A percentile compares a stretch with the other conserved stretches of the same genome.
Evolutionary conservation across 2,888 invertebrate genomes (phyloP).

Genomic region (Drosophila picticornis): DNA sequence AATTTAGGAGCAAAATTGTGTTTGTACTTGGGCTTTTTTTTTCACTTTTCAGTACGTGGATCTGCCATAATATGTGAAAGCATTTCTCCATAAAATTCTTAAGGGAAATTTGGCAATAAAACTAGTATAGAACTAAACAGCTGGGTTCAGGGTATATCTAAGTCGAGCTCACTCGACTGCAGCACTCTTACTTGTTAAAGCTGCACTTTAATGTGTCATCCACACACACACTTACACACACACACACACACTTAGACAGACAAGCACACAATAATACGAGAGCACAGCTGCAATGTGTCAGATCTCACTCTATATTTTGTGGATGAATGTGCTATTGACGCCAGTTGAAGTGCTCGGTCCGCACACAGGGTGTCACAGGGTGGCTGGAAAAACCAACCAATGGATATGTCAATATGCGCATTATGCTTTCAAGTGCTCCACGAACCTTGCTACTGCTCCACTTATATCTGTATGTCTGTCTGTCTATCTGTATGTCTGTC

Average conservation of each 20-base stretch:
- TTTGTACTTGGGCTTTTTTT: background rate
- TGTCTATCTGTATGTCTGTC: background rate
- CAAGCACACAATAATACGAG: background rate
- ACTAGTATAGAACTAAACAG: background rate
- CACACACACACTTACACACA: slow-evolving; percentile 30
- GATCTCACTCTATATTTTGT: background rate
- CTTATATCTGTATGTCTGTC: slow-evolving; percentile 12
- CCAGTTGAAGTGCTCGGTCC: slow-evolving; percentile 30
- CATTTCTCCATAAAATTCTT: background rate
- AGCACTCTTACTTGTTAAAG: slow-evolving; percentile 17
- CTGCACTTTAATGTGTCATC: slow-evolving; percentile 58
- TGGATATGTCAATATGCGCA: slow-evolving; percentile 61
- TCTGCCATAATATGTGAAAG: background rate
- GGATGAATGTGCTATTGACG: slow-evolving; percentile 31
- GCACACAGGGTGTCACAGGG: slow-evolving; percentile 3
- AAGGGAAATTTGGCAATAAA: background rate
- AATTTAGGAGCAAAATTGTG: accelerated
- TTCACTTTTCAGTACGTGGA: background rate
- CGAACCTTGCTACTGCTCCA: slow-evolving; percentile 32
- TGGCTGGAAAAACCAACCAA: slow-evolving; percentile 10
- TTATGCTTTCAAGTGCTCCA: slow-evolving; percentile 56
- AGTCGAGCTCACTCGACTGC: background rate
- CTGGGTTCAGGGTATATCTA: background rate
- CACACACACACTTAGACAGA: background rate
- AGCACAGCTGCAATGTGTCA: slow-evolving; percentile 17